phyloP scores from a whole-genome alignment of 1,140 invertebrate genomes.

The Himalopsyche phryganea region DNA sequence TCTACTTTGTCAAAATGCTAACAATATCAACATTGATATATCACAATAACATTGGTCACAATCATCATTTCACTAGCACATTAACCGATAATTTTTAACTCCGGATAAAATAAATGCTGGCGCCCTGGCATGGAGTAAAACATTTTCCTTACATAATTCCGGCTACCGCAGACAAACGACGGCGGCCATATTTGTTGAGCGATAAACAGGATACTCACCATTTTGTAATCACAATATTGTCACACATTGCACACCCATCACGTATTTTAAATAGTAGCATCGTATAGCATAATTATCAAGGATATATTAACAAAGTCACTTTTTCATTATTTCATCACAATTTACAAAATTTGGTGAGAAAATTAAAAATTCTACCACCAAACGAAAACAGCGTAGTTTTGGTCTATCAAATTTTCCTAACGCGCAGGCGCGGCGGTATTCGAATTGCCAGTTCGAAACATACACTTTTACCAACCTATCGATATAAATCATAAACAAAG shows the following conservation, averaged over 20 bases:
- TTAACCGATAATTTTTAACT: not conserved
- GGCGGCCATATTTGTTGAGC: conserved; percentile 23
- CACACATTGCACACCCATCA: conserved; percentile 25
- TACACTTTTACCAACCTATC: no score
- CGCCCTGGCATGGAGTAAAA: no score
- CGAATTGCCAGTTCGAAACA: not conserved
- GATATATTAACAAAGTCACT: conserved; percentile 8
- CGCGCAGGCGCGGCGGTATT: conserved; percentile 13
- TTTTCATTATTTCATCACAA: conserved; percentile 20
- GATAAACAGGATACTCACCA: conserved; percentile 25
- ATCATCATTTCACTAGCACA: not conserved
- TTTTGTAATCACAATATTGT: conserved; percentile 30
- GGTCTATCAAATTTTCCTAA: conserved; percentile 1
- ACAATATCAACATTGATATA: not conserved
- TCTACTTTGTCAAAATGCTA: conserved; percentile 1
- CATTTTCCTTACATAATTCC: conserved; percentile 26
- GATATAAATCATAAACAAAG: no score
- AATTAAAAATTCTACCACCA: conserved; percentile 15
- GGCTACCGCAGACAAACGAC: conserved; percentile 16
- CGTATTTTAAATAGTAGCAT: conserved; percentile 24
- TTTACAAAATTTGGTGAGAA: conserved; percentile 5
- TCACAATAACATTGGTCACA: not conserved
- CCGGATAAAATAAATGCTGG: not conserved
- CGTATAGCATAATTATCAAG: conserved; percentile 18
- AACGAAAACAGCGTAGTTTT: conserved; percentile 10